These are phyloP conservation scores for Parotocinclus haroldoi DNA, from an alignment of 2,797 vertebrate genomes.

Conservation along the genomic window DNA sequence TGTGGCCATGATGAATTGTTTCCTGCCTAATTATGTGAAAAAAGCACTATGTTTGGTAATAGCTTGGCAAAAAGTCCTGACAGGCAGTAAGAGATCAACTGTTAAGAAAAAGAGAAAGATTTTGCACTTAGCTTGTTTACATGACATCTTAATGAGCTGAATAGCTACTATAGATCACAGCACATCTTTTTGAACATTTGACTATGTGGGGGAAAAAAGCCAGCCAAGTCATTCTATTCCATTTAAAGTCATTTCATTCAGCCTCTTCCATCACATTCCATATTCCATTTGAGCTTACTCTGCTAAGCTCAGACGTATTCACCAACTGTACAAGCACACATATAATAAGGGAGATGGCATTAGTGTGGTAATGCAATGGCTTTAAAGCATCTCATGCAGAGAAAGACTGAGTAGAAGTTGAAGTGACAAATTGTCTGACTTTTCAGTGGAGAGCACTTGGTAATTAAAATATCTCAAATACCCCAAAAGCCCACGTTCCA, in stretches of 20 bases:
- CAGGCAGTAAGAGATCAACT: slow-evolving; percentile 70
- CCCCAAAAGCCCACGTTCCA: slow-evolving; percentile 31
- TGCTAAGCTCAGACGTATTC: slow-evolving; percentile 7
- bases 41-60: slow-evolving; percentile 74
- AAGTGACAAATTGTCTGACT: slow-evolving; percentile 21
- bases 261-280: slow-evolving; percentile 9
- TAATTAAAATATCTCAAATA: slow-evolving; percentile 50
- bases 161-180: slow-evolving; percentile 40
- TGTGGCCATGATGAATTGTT: slow-evolving; percentile 66
- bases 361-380: not conserved
- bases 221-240: not conserved
- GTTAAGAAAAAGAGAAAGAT: slow-evolving; percentile 50
- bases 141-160: slow-evolving; percentile 73
- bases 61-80: slow-evolving; percentile 57
- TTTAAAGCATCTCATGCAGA: slow-evolving; percentile 3
- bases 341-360: slow-evolving; percentile 21
- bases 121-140: slow-evolving; percentile 66
- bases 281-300: slow-evolving; percentile 1
- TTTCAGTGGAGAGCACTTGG: slow-evolving; percentile 22
- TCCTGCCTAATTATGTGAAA: slow-evolving; percentile 75
- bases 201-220: slow-evolving; percentile 8
- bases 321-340: slow-evolving; percentile 2
- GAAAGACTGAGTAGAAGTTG: slow-evolving; percentile 9
- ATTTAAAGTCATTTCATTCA: not conserved
- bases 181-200: slow-evolving; percentile 11